Evolutionary conservation across 2,888 invertebrate genomes (phyloP), one percentile per base, ranked within the genome.

Genomic region (Spilosoma lubricipeda): DNA sequence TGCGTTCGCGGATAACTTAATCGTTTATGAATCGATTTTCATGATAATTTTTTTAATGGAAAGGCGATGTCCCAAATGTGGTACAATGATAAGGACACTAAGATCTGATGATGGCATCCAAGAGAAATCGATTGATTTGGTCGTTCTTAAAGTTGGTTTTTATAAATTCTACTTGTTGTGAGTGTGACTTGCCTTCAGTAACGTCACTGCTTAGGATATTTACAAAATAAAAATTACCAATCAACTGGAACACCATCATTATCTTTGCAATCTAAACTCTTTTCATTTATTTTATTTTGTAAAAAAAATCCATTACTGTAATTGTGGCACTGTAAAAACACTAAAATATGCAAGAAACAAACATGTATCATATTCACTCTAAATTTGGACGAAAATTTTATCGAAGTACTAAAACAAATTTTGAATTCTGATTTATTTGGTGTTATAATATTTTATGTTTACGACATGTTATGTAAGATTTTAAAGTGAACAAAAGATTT

Each of bases 261-360:
- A 76, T 93, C 90, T 59, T 90, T 87, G 80, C 93, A 94, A 68
- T 90, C 85, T 9, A 92, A 48, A 77, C 87, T 89, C 11, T 90
- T 81, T 63, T 86, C 87, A 69, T 88, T 84, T 88, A 89, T 89
- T 15, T 87, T 88, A 39, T 30, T 2, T 27, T 75, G 5, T 48
- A 27, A 59, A 23, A 74, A 70, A 52, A 76, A 30, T 36, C 75
- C 70, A 9, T 76, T 59, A 68, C 78, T 72, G 66, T 72, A 77
- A 39, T 75, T 79, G 71, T 65, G 52, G 33, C 73, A 30, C n/a
- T 82, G 67, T 66, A 85, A 18, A 63, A 85, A 74, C 71, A 75
- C 48, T 15, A 84, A 76, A 72, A 81, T 0, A 70, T 64, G 72
- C 63, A 78, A 67, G 23, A 77, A 45, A 45, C 27, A 13, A 42